A percentile compares a stretch with the other conserved stretches of the same genome.
phyloP scores from a whole-genome alignment of 2,888 invertebrate species.

The Napeogenes sylphis region DNA sequence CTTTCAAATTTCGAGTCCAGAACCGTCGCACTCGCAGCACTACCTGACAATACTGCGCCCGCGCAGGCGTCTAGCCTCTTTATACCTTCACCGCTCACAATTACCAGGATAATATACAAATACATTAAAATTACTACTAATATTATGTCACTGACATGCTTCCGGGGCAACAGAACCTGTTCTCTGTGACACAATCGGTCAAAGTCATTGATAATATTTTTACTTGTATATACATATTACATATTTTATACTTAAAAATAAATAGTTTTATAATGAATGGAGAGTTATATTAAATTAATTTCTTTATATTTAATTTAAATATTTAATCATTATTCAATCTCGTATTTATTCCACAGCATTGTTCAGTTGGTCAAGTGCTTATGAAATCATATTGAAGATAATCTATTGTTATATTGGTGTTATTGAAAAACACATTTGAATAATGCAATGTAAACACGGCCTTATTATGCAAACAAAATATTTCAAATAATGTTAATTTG shows the following conservation, averaged over 20 bases:
- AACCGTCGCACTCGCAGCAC: conserved; percentile 41
- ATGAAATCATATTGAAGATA: conserved; percentile 9
- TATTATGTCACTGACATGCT: conserved; percentile 28
- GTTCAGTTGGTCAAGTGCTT: background rate
- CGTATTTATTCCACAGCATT: background rate
- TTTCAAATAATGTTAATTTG: background rate
- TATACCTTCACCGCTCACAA: conserved; percentile 48
- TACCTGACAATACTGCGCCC: conserved; percentile 55
- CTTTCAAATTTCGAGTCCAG: conserved; percentile 27
- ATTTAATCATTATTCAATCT: no score
- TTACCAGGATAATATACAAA: conserved; percentile 26
- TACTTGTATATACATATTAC: background rate
- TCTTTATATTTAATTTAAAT: background rate
- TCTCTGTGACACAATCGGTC: conserved; percentile 15
- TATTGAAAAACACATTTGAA: conserved; percentile 15
- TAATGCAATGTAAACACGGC: conserved; percentile 14
- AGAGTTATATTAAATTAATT: no score
- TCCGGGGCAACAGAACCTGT: conserved; percentile 18
- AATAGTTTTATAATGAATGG: no score
- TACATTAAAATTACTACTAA: conserved; percentile 12
- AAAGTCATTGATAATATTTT: conserved; percentile 11
- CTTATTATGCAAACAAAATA: conserved; percentile 7
- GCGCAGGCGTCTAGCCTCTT: conserved; percentile 55
- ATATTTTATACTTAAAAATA: no score
- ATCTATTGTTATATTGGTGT: conserved; percentile 17